phyloP scores from a whole-genome alignment of 2,888 invertebrate species.

The Amiota communis region DNA sequence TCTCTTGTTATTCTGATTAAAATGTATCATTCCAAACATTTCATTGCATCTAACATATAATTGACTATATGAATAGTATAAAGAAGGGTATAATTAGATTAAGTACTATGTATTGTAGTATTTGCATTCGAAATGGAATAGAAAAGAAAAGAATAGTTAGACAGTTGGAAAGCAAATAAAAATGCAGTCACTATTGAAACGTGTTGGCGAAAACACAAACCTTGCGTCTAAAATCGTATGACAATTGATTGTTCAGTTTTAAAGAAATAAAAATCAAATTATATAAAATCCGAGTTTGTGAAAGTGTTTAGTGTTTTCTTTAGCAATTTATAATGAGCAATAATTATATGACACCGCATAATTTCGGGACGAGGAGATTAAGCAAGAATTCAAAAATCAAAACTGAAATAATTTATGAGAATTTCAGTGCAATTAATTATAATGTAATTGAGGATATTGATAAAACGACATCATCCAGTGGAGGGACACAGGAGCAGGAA shows the following conservation, averaged over 20 bases:
- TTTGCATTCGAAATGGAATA: slow-evolving; percentile 10
- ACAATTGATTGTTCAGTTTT: no score
- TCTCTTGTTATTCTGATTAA: no score
- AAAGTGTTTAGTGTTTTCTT: background rate
- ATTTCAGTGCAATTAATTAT: slow-evolving; percentile 23
- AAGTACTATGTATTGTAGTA: background rate
- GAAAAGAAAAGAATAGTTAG: background rate
- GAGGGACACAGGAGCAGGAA: background rate
- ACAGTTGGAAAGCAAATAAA: background rate
- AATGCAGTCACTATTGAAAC: slow-evolving; percentile 20
- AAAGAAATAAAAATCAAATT: no score
- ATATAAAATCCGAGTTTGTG: background rate
- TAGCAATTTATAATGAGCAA: slow-evolving; percentile 7
- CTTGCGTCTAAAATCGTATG: no score
- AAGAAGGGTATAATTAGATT: no score
- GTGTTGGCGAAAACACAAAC: background rate
- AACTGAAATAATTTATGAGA: slow-evolving; percentile 22
- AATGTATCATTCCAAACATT: no score
- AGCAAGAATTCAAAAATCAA: slow-evolving; percentile 12
- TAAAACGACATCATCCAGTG: background rate
- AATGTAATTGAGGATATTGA: background rate
- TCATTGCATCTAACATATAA: no score
- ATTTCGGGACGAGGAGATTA: background rate
- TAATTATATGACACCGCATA: background rate
- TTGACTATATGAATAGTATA: no score